Evolutionary conservation across 2,113 vertebrate species (phyloP).

Genomic region (Catagonus wagneri): DNA sequence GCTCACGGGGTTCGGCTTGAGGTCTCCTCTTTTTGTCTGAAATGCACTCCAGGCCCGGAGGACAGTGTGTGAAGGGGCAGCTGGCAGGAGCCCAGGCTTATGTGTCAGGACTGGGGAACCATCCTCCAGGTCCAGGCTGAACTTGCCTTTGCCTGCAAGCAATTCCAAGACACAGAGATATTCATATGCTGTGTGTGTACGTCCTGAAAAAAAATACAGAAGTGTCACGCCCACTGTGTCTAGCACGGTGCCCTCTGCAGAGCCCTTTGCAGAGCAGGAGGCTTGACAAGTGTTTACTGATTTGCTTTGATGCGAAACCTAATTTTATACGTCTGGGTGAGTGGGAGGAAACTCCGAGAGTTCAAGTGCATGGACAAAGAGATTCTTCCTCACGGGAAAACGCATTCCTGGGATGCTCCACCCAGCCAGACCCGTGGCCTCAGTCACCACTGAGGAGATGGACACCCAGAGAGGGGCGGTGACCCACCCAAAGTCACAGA

Average conservation of each 20-base stretch:
- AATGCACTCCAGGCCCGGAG: not conserved
- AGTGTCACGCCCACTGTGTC: not conserved
- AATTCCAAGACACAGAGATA: not conserved
- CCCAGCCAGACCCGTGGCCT: not conserved
- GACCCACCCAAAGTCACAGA: not conserved
- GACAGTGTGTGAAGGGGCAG: not conserved
- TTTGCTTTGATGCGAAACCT: not conserved
- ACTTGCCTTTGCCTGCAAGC: not conserved
- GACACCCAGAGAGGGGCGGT: not conserved
- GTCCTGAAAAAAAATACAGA: not conserved
- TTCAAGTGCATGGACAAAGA: not conserved
- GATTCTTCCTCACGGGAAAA: not conserved
- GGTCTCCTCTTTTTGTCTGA: not conserved
- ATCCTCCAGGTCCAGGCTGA: not conserved
- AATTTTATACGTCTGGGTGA: not conserved
- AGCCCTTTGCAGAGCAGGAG: not conserved
- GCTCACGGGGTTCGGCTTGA: not conserved
- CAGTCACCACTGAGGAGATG: not conserved
- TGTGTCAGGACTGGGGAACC: not conserved
- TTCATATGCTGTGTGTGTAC: accelerated
- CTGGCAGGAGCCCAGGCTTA: not conserved
- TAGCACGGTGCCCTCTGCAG: not conserved
- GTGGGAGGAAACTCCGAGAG: not conserved
- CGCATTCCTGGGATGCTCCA: not conserved
- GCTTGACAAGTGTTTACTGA: not conserved